phyloP scores from a whole-genome alignment of 2,113 vertebrate species.

The Hucho hucho region DNA sequence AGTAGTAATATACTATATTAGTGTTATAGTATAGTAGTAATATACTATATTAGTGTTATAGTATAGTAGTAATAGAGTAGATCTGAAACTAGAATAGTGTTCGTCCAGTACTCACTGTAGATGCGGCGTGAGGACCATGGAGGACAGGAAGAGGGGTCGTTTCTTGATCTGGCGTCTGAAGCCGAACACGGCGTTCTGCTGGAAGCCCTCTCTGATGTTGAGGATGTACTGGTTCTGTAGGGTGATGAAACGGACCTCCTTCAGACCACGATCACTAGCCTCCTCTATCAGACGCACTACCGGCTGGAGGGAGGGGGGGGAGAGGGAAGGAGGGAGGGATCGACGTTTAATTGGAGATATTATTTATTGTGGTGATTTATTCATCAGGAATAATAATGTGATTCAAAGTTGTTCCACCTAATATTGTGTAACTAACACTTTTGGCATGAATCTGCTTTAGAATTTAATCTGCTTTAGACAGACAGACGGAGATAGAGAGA shows the following conservation, averaged over 20 bases:
- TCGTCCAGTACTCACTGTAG: conserved; percentile 81
- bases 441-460: too few species aligned
- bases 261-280: conserved; percentile 87
- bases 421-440: too few species aligned
- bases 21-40: too few species aligned
- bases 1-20: too few species aligned
- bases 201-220: conserved; percentile 90
- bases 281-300: conserved; percentile 94
- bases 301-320: conserved; percentile 67
- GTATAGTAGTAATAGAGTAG: too few species aligned
- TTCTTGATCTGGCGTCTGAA: conserved; percentile 93
- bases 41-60: too few species aligned
- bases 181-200: conserved; percentile 87
- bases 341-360: background rate
- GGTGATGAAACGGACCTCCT: conserved; percentile 94
- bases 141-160: conserved; percentile 89
- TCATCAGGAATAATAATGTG: too few species aligned
- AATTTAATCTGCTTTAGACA: too few species aligned
- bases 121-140: conserved; percentile 86
- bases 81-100: too few species aligned
- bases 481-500: too few species aligned
- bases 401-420: too few species aligned
- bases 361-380: background rate
- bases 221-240: conserved; percentile 97
- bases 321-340: background rate